phyloP scores from a whole-genome alignment of 1,140 invertebrate species.

The Trachymyrmex cornetzi region DNA sequence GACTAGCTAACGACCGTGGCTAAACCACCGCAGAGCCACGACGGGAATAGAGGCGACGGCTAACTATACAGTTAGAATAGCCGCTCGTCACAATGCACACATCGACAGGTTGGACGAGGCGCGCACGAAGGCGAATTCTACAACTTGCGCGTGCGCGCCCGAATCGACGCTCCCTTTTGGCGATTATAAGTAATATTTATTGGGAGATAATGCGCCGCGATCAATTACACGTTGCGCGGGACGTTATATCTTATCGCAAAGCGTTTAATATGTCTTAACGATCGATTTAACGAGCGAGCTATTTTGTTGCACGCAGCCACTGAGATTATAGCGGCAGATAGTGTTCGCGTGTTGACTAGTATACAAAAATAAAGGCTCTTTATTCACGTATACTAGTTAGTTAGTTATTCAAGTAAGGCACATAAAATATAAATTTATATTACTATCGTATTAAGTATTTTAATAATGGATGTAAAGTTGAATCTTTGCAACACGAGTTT shows the following conservation, averaged over 20 bases:
- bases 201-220: slow-evolving; percentile 58
- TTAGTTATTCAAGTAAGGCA: not conserved
- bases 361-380: not conserved
- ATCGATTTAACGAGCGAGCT: slow-evolving; percentile 61
- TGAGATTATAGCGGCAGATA: slow-evolving; percentile 6
- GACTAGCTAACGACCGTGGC: slow-evolving; percentile 60
- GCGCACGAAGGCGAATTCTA: not conserved
- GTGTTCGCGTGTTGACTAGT: not conserved
- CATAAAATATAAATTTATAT: not conserved
- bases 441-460: not conserved
- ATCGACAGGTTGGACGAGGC: slow-evolving; percentile 1
- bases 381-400: not conserved
- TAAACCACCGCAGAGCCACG: slow-evolving; percentile 24
- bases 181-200: slow-evolving; percentile 71
- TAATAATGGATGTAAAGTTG: not conserved
- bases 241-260: slow-evolving; percentile 31
- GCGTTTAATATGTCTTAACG: slow-evolving; percentile 58
- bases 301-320: slow-evolving; percentile 15
- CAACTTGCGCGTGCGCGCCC: not conserved
- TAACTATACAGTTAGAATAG: slow-evolving; percentile 46
- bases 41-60: slow-evolving; percentile 68
- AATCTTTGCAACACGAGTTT: not conserved
- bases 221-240: slow-evolving; percentile 57
- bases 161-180: not conserved
- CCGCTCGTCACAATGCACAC: slow-evolving; percentile 40